These are phyloP conservation scores for Zaprionus africanus DNA, from an alignment of 1,140 invertebrate species.

Conservation along the genomic window DNA sequence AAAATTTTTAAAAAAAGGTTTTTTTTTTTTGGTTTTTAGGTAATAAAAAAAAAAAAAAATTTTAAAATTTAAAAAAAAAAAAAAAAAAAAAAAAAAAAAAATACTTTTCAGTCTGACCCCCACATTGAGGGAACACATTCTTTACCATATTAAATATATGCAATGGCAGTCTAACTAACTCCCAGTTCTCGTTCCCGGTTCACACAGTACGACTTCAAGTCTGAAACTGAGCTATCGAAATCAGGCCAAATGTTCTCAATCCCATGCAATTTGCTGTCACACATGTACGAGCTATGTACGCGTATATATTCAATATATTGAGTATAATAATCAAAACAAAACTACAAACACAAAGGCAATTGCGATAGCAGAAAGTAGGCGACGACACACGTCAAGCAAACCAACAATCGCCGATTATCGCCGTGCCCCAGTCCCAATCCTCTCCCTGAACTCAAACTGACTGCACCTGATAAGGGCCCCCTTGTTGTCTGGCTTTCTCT, in stretches of 20 bases:
- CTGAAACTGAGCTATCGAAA: constrained; percentile 62
- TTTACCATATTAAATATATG: constrained; percentile 39
- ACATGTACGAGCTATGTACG: constrained; percentile 41
- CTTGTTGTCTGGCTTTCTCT: not conserved
- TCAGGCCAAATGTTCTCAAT: constrained; percentile 68
- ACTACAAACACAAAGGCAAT: constrained; percentile 36
- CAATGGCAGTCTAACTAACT: constrained; percentile 24
- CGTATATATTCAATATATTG: constrained; percentile 49
- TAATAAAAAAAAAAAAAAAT: too few species aligned
- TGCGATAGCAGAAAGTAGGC: constrained; percentile 33
- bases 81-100: too few species aligned
- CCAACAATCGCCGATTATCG: constrained; percentile 30
- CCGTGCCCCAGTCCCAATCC: constrained; percentile 25
- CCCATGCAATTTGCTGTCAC: constrained; percentile 63
- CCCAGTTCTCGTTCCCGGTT: constrained; percentile 20
- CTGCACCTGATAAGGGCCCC: constrained; percentile 30
- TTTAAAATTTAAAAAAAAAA: too few species aligned
- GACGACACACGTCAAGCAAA: constrained; percentile 13
- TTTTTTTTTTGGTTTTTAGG: too few species aligned
- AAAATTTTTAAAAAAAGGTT: too few species aligned
- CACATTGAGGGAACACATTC: constrained; percentile 25
- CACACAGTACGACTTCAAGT: constrained; percentile 64
- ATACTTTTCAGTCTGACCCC: constrained; percentile 24
- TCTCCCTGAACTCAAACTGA: constrained; percentile 31
- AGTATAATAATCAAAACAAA: constrained; percentile 43